Conservation (phyloP, 2,797 vertebrate species). For the Paguma larvata region DNA sequence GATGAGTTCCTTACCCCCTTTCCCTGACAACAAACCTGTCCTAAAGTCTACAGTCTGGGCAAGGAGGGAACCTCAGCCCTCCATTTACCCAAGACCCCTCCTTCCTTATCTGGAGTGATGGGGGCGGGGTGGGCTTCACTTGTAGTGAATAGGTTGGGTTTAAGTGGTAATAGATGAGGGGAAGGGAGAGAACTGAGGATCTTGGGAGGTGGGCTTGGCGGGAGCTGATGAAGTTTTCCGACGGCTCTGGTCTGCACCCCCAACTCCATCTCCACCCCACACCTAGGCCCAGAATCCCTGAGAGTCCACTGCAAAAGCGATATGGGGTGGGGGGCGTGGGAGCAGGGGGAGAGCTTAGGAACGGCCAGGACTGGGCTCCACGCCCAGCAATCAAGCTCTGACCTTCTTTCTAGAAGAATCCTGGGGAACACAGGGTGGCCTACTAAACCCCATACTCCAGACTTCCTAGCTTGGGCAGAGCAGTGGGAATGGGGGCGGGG, state of each 20-base stretch:
- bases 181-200: not conserved
- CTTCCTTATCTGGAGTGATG: not conserved
- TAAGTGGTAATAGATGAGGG: not conserved
- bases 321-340: not conserved
- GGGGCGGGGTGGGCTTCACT: not conserved
- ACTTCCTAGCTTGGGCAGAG: not conserved
- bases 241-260: not conserved
- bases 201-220: not conserved
- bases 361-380: not conserved
- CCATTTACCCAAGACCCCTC: not conserved
- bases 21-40: not conserved
- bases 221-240: not conserved
- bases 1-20: not conserved
- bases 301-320: constrained; percentile 60
- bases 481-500: not conserved
- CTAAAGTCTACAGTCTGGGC: not conserved
- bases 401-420: not conserved
- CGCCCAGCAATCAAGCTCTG: not conserved
- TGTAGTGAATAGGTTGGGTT: not conserved
- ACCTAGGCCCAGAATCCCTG: constrained; percentile 76
- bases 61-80: not conserved
- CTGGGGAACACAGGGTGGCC: not conserved
- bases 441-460: not conserved
- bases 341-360: not conserved
- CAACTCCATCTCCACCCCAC: not conserved